Percentiles rank a stretch among this genome's conserved stretches.
These are phyloP conservation scores for Xenopus tropicalis DNA, from an alignment of 2,113 vertebrate species.

Conservation along the genomic window UCB_Xtro_10.0 CM004451.2:22180001-22180500, in stretches of 20 bases:
- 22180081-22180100: no score
- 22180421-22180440: no score
- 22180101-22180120: not conserved
- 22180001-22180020: no score
- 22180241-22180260: constrained; percentile 84
- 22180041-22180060: no score
- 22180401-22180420: no score
- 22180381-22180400: no score
- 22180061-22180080: no score
- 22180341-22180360: constrained; percentile 42
- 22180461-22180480: no score
- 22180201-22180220: constrained; percentile 79
- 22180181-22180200: constrained; percentile 74
- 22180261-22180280: constrained; percentile 73
- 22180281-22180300: constrained; percentile 69
- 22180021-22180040: no score
- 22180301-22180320: constrained; percentile 78
- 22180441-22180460: no score
- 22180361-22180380: no score
- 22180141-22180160: constrained; percentile 77
- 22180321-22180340: constrained; percentile 83
- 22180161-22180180: constrained; percentile 72
- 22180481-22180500: no score
- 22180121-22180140: constrained; percentile 63
- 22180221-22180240: constrained; percentile 90